These are phyloP conservation scores for Neoseiulus cucumeris DNA, from an alignment of 1,140 invertebrate genomes.

Conservation along the genomic window DNA sequence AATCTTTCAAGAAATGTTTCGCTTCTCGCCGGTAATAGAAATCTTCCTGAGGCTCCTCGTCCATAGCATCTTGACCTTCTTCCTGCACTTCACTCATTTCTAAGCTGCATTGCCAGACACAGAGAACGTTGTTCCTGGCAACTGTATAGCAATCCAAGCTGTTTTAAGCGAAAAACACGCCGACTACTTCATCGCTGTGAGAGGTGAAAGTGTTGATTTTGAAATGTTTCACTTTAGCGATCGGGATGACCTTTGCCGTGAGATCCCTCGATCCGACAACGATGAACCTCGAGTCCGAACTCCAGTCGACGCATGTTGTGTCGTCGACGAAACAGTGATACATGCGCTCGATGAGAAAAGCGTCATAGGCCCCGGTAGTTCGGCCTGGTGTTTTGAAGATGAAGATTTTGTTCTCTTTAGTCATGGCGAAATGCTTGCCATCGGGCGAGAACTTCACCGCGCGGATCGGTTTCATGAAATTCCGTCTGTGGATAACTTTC, in stretches of 20 bases:
- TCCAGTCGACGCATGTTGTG: conserved; percentile 71
- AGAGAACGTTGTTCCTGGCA: conserved; percentile 41
- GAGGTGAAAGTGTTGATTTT: conserved; percentile 41
- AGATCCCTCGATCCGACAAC: conserved; percentile 70
- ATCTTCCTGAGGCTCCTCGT: conserved; percentile 24
- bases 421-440: conserved; percentile 68
- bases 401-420: conserved; percentile 62
- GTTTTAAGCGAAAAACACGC: conserved; percentile 65
- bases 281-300: conserved; percentile 62
- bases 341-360: conserved; percentile 61
- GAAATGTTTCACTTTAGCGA: conserved; percentile 47
- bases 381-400: conserved; percentile 63
- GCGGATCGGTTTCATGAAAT: conserved; percentile 49
- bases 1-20: conserved; percentile 48
- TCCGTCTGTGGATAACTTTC: conserved; percentile 56
- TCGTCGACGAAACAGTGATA: conserved; percentile 59
- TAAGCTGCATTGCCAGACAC: conserved; percentile 67
- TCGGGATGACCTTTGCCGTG: conserved; percentile 51
- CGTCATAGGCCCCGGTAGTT: conserved; percentile 58
- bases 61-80: conserved; percentile 23
- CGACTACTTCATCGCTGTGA: conserved; percentile 58
- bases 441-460: conserved; percentile 77
- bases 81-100: conserved; percentile 28
- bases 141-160: conserved; percentile 46
- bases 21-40: conserved; percentile 44